A percentile compares a stretch with the other conserved stretches of the same genome.
Conservation (phyloP, 2,888 invertebrate genomes). For the Tenodera sinensis region DNA sequence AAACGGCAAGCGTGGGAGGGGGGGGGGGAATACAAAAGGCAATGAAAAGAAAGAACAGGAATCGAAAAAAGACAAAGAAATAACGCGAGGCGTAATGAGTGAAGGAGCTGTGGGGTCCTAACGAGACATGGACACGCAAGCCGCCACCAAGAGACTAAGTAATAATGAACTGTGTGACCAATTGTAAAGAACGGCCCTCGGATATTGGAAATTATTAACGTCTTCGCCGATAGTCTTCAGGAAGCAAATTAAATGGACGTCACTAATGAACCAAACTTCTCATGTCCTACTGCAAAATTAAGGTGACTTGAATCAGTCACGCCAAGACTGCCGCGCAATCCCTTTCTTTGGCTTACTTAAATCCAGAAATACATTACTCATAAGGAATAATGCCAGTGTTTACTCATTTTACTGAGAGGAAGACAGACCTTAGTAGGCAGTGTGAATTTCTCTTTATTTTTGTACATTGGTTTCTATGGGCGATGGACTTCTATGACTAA, state of each 20-base stretch:
- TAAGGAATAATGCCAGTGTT: neutral
- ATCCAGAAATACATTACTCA: neutral
- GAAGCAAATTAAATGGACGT: neutral
- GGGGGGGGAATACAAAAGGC: neutral
- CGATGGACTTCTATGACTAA: too few relatives aligned
- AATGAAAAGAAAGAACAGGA: conserved; percentile 3
- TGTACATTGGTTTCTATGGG: too few relatives aligned
- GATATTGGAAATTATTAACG: neutral
- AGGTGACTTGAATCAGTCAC: neutral
- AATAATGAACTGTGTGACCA: neutral
- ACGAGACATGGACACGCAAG: conserved; percentile 1
- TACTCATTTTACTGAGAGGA: too few relatives aligned
- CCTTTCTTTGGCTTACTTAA: neutral
- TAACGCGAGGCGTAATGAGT: conserved; percentile 4
- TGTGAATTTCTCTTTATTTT: too few relatives aligned
- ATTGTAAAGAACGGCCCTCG: neutral
- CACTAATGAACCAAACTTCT: neutral
- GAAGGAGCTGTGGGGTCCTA: conserved; percentile 1
- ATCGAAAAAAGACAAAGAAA: conserved; percentile 13
- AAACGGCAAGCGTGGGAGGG: neutral
- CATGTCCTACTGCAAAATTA: neutral
- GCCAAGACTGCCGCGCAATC: neutral
- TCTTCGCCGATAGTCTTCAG: neutral
- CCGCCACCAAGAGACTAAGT: neutral
- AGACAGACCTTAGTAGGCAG: too few relatives aligned